These are phyloP conservation scores for Actinia tenebrosa DNA, from an alignment of 64 coral and sea anemone genomes.

Conservation along the genomic window DNA sequence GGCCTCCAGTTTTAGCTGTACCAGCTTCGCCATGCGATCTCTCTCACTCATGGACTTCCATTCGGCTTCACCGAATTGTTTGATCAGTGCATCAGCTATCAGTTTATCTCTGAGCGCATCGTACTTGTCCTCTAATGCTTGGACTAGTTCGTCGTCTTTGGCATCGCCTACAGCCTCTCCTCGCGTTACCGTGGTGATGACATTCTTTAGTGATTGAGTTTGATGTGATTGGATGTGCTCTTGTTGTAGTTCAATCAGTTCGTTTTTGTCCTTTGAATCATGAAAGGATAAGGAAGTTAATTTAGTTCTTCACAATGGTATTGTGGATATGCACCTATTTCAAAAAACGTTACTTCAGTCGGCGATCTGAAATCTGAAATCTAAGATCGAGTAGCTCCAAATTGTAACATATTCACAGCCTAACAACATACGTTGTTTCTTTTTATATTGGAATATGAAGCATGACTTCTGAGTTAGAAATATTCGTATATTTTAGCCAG, in stretches of 20 bases:
- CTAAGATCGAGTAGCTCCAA: too few relatives aligned
- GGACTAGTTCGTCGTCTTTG: constrained; percentile 71
- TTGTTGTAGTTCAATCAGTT: constrained; percentile 73
- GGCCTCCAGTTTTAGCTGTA: constrained; percentile 87
- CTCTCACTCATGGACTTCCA: constrained; percentile 81
- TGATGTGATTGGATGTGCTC: constrained; percentile 52
- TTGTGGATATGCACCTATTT: too few relatives aligned
- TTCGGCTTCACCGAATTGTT: constrained; percentile 74
- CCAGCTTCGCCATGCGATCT: constrained; percentile 67
- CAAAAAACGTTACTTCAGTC: too few relatives aligned
- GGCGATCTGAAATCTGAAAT: too few relatives aligned
- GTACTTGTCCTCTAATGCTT: constrained; percentile 89
- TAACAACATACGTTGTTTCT: too few relatives aligned
- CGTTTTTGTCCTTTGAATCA: constrained; percentile 49
- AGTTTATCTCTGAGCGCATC: constrained; percentile 83
- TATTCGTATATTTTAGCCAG: too few relatives aligned
- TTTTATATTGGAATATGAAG: too few relatives aligned
- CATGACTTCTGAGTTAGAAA: too few relatives aligned
- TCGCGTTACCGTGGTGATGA: constrained; percentile 55
- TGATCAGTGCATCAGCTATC: constrained; percentile 71
- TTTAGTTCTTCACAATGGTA: too few relatives aligned
- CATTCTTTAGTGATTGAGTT: constrained; percentile 40
- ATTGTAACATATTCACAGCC: too few relatives aligned
- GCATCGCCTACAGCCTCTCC: constrained; percentile 59
- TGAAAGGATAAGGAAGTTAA: not conserved